Percentiles rank a stretch among this genome's conserved stretches.
Evolutionary conservation across 2,797 vertebrate species (phyloP).

Genomic region (Liasis olivaceus): DNA sequence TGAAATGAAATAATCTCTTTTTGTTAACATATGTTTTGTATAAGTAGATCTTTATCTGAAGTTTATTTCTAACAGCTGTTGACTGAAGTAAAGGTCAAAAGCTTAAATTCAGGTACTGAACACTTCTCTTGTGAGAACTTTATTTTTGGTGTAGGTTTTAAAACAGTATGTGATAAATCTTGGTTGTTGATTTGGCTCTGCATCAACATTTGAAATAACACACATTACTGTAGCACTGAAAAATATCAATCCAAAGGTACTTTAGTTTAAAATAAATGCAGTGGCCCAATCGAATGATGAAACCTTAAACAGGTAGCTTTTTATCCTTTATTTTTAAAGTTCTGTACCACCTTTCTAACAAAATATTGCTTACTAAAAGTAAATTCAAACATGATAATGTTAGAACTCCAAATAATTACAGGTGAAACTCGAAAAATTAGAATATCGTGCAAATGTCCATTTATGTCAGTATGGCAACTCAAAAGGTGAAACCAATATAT

Average conservation of each 20-base stretch:
- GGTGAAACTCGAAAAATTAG: too few relatives aligned
- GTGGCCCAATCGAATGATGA: constrained; percentile 14
- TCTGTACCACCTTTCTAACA: not conserved
- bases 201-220: constrained; percentile 31
- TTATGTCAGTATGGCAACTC: too few relatives aligned
- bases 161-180: constrained; percentile 22
- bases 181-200: not conserved
- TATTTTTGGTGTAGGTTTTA: constrained; percentile 43
- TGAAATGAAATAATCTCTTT: constrained; percentile 61
- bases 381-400: not conserved
- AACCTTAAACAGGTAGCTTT: constrained; percentile 21
- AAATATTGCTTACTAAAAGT: not conserved
- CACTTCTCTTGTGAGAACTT: constrained; percentile 47
- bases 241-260: constrained; percentile 9
- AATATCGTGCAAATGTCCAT: too few relatives aligned
- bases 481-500: too few relatives aligned
- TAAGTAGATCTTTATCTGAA: constrained; percentile 74
- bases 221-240: constrained; percentile 11
- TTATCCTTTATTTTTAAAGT: not conserved
- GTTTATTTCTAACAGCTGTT: constrained; percentile 66
- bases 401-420: not conserved
- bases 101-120: constrained; percentile 54
- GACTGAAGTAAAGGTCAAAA: constrained; percentile 54
- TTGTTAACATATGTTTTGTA: constrained; percentile 55
- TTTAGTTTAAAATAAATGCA: constrained; percentile 10